Evolutionary conservation across 2,888 invertebrate species (phyloP), one percentile per base, ranked within the genome.

Genomic region (Yponomeuta plumbellus): DNA sequence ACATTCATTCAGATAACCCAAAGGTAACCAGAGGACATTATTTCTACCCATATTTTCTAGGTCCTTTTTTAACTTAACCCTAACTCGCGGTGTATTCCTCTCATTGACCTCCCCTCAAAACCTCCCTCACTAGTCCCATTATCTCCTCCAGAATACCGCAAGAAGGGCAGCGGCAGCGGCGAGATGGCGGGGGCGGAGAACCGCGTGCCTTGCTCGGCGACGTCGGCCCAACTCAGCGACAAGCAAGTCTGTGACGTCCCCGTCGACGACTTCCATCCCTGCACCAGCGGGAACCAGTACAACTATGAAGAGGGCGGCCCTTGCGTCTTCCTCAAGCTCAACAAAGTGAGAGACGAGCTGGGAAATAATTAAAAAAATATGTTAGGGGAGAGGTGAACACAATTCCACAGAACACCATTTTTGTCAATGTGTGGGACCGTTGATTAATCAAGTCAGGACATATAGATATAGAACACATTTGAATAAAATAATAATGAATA

Each of bases 251-350:
- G 98, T 86, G 94, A 95, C 73, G 96, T 98, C 71, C 94, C 96
- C 63, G 88, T 96, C 65, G 87, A 92, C 66, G 88, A 92, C 67
- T 96, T 97, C 91, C 92, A 93, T 63, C 94, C 95, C 64, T 99
- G 98, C 89, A 94, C 94, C 69, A 91, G 93, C 68, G 92, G 93
- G 44, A 94, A 95, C 73, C 93, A 95, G 76, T 99, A 96, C 88
- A 98, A 98, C 80, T 99, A 95, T 87, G 94, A 94, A 72, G 93
- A 93, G 73, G 96, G 96, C 68, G 95, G 95, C 67, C 99, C 99
- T 20, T 99, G 99, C 86, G 96, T 99, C 82, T 96, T 99, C 91
- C 94, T 99, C 74, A 99, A 99, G 86, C 92, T 99, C 75, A 99
- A 99, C 87, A 98, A 97, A 95, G 98, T 98, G 34, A 17, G 22